Evolutionary conservation across 2,888 invertebrate genomes (phyloP), one percentile per base, ranked within the genome.

Genomic region (Tinea semifulvella): DNA sequence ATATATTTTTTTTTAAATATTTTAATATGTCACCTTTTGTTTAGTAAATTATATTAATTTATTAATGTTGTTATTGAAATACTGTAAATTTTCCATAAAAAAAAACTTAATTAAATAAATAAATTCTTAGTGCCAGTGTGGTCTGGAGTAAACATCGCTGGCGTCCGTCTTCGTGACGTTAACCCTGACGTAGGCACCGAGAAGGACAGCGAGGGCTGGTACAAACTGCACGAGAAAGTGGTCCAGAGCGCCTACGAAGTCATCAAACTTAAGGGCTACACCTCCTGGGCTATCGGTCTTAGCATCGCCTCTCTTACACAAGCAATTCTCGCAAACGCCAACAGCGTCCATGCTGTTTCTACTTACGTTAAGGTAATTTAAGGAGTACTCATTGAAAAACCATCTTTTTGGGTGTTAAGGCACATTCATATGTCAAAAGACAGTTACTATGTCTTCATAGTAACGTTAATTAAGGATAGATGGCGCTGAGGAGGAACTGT

Each of bases 91-190:
- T 39, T 4, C 7, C 2, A 10, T 44, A 19, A 45, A 57, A 61
- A 44, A 61, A 7, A 22, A 16, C 6, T 35, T 35, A 26, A 11
- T 26, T 26, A 13, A 3, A 27, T 2, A n/a, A 42, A 42, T 14
- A 19, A 7, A 46, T 47, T 57, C 56, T 5, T 62, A 92, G 92
- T 96, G 49, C 91, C 95, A 6, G 92, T 96, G 1, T 96, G 96
- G 96, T 95, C 95, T 1, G 93, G 94, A 8, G 94, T 95, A 16
- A 96, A 95, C 68, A 87, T 96, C 36, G 95, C 94, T 5, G 96
- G 96, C 5, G 94, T 95, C 0, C 85, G 90, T 2, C 82, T 96
- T 46, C 84, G 86, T 52, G 93, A 94, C 53, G 61, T 96, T 22
- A 89, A 92, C 63, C 88, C 90, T 14, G 73, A 82, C 35, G 82